Evolutionary conservation across 1,140 invertebrate genomes (phyloP), one percentile per base, ranked within the genome.

Genomic region (Helicorthomorpha holstii): DNA sequence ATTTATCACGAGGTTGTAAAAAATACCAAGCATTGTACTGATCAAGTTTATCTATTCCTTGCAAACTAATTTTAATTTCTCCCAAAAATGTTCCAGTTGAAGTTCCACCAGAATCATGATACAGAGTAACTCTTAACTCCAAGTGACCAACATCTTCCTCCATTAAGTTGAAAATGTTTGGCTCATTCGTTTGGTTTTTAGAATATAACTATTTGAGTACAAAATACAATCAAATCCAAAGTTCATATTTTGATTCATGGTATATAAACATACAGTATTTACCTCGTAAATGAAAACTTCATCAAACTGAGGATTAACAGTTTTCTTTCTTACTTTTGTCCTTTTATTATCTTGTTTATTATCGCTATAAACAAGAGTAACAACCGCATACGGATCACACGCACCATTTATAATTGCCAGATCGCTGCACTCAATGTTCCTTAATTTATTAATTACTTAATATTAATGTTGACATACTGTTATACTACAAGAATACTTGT

Each of bases 301-400:
- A 63, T 92, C 83, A 67, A 87, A 93, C 59, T 82, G 78, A 23
- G 88, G 87, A 63, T 80, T 83, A 55, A 82, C 79, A 45, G 86
- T 91, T 73, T 91, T 92, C 70, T 89, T 90, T 63, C 78, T 81
- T 43, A 83, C 80, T 69, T 85, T 88, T 16, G 87, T 90, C 60
- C 81, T 77, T 64, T 81, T 84, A n/a, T 76, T 76, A 57, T 88
- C 78, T 68, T 77, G 75, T 66, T 83, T 83, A 55, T 80, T 80
- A 68, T 77, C 77, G n/a, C 59, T 59, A 67, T 85, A 85, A 27
- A 77, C 71, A 46, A 90, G 77, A 27, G 81, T 81, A 57, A 88
- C 79, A 52, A 80, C 75, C 54, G 85, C 85, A 67, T 83, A 90
- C 2, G 88, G 85, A 73, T 93, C 87, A 74, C 87, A 93, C 60